Base-by-base conservation (phyloP, 1,140 invertebrate genomes). In the Solenopsis invicta region DNA sequence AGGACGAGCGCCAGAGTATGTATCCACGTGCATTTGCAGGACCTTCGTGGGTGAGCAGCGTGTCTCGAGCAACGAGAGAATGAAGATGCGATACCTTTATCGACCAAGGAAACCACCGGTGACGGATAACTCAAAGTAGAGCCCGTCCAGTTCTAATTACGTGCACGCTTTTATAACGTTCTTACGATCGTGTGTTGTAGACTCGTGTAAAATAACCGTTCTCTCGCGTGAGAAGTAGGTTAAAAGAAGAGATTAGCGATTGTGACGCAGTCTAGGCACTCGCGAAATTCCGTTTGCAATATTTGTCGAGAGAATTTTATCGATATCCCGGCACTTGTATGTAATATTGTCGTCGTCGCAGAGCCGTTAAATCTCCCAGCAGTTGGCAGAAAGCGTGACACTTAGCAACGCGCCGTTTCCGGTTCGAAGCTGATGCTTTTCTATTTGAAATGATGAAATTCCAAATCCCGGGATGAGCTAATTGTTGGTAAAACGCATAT, bases 21-120 rank as follows among this genome's bases (percentile, higher is more conserved):
- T 78, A 75, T 12, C 37, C 24, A 24, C 45, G 54, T 21, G 54
- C 24, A 74, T 74, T 84, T 48, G 69, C 69, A 45, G 52, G 41
- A 84, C n/a, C 54, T 50, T 56, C 34, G 21, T 50, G 54, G 45
- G n/a, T 84, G 45, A 74, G 29, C 69, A 24, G 67, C 41, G 54
- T 82, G 67, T 82, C 80, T 74, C n/a, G 48, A 84, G 80, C 72
- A 78, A 85, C 72, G 24, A 74, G 16, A 45, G 37, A 41, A 75
- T 50, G 77, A 71, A 82, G 67, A 80, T 16, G 78, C 41, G 64
- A 67, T 52, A 52, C 12, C 77, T 66, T 82, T 86, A 71, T 69
- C 85, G 45, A 61, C 29, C 82, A 45, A 21, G 41, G 34, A 77
- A 82, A 82, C 24, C 41, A 82, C 16, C 37, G 67, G 52, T 54